These are phyloP conservation scores for Neoseiulus cucumeris DNA, from an alignment of 1,140 invertebrate species.

Conservation along the genomic window DNA sequence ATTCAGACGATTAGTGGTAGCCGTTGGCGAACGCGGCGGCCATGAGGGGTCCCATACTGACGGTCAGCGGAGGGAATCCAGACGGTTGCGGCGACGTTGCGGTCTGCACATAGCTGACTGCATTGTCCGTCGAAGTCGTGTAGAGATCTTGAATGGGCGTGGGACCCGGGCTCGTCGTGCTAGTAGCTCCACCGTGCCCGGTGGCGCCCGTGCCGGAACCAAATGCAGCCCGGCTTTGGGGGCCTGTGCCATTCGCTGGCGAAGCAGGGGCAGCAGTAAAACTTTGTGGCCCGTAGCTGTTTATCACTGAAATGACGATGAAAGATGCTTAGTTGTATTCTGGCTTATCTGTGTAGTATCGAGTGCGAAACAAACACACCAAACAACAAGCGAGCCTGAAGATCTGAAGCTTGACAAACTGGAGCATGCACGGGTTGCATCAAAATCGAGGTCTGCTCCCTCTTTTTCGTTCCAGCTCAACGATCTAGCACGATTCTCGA, in stretches of 20 bases:
- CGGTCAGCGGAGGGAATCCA: constrained; percentile 4
- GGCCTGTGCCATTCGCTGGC: constrained; percentile 5
- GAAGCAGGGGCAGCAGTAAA: constrained; percentile 9
- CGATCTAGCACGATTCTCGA: too few species aligned
- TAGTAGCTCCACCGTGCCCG: neutral
- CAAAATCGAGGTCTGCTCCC: too few species aligned
- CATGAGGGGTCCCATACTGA: constrained; percentile 4
- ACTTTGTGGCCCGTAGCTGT: constrained; percentile 11
- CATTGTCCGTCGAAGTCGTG: neutral
- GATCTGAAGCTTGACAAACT: too few species aligned
- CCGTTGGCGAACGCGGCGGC: constrained; percentile 7
- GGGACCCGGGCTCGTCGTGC: neutral
- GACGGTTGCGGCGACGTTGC: constrained; percentile 4
- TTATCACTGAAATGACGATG: neutral
- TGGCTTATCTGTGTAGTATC: too few species aligned
- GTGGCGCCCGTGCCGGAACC: neutral
- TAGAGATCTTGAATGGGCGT: neutral
- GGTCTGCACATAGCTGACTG: constrained; percentile 7
- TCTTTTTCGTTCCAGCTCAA: too few species aligned
- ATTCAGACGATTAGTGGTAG: neutral
- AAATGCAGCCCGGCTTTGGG: neutral
- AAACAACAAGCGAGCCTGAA: too few species aligned
- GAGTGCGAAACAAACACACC: too few species aligned
- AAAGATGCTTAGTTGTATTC: too few species aligned
- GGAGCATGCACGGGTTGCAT: too few species aligned